Conservation (phyloP, 2,888 invertebrate genomes). For the Aphrophora alni region DNA sequence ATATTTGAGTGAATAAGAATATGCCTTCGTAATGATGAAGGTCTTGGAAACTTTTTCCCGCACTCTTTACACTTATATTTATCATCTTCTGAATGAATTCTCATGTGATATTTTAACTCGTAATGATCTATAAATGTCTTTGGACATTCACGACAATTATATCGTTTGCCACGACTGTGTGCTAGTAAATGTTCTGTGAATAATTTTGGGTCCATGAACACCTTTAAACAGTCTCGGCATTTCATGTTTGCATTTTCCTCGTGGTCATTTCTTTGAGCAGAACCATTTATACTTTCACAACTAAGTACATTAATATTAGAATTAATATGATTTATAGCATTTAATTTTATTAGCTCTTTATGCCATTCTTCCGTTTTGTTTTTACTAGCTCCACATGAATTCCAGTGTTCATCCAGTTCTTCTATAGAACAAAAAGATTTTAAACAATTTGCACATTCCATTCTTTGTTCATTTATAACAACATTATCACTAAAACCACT, state of each 20-base stretch:
- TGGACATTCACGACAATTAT: background rate
- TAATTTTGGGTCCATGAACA: background rate
- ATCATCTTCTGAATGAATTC: background rate
- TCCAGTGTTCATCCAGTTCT: background rate
- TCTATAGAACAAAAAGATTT: background rate
- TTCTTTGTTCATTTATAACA: too few species aligned
- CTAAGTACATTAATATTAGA: background rate
- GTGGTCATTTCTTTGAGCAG: background rate
- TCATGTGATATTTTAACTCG: background rate
- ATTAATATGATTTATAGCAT: background rate
- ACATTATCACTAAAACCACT: background rate
- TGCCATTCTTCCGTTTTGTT: background rate
- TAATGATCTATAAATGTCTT: background rate
- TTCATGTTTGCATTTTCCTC: background rate
- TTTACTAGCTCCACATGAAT: background rate
- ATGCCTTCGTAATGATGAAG: background rate
- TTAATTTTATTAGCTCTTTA: background rate
- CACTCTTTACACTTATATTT: background rate
- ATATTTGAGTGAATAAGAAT: background rate
- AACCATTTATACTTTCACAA: background rate
- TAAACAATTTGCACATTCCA: background rate
- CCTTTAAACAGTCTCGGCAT: background rate
- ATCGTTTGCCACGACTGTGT: background rate
- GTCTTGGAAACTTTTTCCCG: background rate
- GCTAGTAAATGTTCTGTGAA: background rate